These are phyloP conservation scores for Cydia splendana DNA, from an alignment of 1,140 invertebrate species.

Conservation along the genomic window DNA sequence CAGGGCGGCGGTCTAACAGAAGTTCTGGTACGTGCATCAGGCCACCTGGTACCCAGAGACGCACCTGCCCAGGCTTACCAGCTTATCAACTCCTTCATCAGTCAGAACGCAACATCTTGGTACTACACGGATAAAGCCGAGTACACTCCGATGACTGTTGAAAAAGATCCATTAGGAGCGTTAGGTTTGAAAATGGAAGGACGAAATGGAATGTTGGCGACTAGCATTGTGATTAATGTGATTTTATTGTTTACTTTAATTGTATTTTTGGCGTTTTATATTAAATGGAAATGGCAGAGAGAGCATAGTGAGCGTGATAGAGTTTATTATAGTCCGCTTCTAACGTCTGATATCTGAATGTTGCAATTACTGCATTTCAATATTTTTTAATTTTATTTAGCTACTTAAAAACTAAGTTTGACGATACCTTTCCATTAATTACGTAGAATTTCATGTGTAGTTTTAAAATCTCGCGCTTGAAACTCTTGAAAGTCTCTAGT, in stretches of 20 bases:
- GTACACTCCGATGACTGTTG: neutral
- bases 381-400: no score
- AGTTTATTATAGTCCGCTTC: neutral
- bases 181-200: neutral
- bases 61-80: neutral
- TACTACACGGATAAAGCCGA: neutral
- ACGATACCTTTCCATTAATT: no score
- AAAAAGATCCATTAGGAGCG: neutral
- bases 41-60: constrained; percentile 11
- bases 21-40: neutral
- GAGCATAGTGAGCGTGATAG: neutral
- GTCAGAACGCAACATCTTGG: neutral
- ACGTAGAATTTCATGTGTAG: no score
- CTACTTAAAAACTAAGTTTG: no score
- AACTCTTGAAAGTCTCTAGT: no score
- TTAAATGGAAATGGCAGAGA: neutral
- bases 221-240: constrained; percentile 7
- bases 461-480: no score
- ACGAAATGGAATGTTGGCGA: neutral
- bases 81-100: neutral
- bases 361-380: neutral
- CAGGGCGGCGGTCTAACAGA: constrained; percentile 13
- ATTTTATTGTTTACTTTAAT: constrained; percentile 3
- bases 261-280: neutral
- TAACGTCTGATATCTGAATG: neutral